phyloP scores from a whole-genome alignment of 2,797 vertebrate genomes.

The Champsocephalus gunnari region DNA sequence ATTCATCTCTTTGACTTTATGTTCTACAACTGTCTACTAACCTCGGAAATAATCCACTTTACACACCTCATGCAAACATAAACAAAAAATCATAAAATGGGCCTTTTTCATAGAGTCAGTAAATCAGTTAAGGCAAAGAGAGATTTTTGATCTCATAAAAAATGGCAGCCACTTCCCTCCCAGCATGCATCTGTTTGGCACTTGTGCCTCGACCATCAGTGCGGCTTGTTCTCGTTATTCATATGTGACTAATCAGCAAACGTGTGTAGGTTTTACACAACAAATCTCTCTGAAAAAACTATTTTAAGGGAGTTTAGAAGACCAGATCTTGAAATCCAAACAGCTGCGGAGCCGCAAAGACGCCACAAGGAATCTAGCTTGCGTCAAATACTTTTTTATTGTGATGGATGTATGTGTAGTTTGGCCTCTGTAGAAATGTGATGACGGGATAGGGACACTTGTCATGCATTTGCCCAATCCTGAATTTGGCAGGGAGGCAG shows the following conservation, averaged over 20 bases:
- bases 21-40: constrained; percentile 4
- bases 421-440: constrained; percentile 12
- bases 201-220: constrained; percentile 15
- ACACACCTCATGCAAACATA: neutral
- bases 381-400: constrained; percentile 19
- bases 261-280: constrained; percentile 2
- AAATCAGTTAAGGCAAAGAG: neutral
- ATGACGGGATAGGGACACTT: constrained; percentile 31
- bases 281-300: constrained; percentile 11
- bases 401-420: constrained; percentile 18
- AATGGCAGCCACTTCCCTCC: constrained; percentile 14
- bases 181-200: constrained; percentile 26
- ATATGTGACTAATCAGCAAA: constrained; percentile 37
- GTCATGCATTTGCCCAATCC: constrained; percentile 37
- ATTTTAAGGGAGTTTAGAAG: constrained; percentile 17
- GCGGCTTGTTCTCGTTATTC: constrained; percentile 25
- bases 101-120: neutral
- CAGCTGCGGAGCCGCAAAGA: constrained; percentile 3
- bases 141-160: constrained; percentile 9
- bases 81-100: neutral
- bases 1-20: neutral
- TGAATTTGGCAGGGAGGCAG: constrained; percentile 36
- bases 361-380: neutral
- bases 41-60: neutral
- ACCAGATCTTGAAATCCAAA: constrained; percentile 33